Percentiles rank a stretch among this genome's conserved stretches.
These are phyloP conservation scores for Datnioides undecimradiatus DNA, from an alignment of 2,113 vertebrate genomes.

Conservation along the genomic window DNA sequence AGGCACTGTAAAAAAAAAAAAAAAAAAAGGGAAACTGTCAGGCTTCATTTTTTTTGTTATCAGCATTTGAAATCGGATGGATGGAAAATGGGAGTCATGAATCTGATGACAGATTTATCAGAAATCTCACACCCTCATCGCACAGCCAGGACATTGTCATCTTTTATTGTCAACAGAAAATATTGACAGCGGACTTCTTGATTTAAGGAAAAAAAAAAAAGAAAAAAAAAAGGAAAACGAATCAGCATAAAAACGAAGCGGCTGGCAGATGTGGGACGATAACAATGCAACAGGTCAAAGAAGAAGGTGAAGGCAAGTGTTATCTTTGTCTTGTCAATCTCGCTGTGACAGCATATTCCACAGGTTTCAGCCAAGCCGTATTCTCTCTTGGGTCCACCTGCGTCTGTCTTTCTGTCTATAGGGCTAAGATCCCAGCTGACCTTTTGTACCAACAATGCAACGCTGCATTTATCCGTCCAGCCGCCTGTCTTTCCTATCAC, in stretches of 20 bases:
- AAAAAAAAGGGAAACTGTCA: conserved; percentile 63
- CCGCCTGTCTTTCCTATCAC: conserved; percentile 4
- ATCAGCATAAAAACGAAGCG: conserved; percentile 6
- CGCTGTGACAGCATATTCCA: conserved; percentile 41
- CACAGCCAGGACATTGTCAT: conserved; percentile 32
- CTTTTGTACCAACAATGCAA: conserved; percentile 46
- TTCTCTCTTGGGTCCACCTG: conserved; percentile 7
- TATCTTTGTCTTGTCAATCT: conserved; percentile 62
- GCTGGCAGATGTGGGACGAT: conserved; percentile 41
- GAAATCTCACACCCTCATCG: conserved; percentile 40
- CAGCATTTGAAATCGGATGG: conserved; percentile 42
- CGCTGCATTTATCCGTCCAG: background rate
- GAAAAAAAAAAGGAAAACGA: conserved; percentile 1
- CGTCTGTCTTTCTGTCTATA: conserved; percentile 13
- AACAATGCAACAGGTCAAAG: conserved; percentile 46
- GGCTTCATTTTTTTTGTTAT: conserved; percentile 20
- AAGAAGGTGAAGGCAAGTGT: conserved; percentile 18
- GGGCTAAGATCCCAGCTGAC: conserved; percentile 26
- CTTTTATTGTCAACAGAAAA: conserved; percentile 41
- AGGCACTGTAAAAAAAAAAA: conserved; percentile 33
- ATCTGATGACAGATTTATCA: conserved; percentile 54
- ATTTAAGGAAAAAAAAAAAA: conserved; percentile 17
- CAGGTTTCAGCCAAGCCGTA: conserved; percentile 25
- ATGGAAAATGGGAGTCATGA: conserved; percentile 37
- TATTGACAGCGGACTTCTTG: conserved; percentile 35